These are phyloP conservation scores for Sciurus niger DNA, from an alignment of 2,113 vertebrate genomes.

Conservation along the genomic window DNA sequence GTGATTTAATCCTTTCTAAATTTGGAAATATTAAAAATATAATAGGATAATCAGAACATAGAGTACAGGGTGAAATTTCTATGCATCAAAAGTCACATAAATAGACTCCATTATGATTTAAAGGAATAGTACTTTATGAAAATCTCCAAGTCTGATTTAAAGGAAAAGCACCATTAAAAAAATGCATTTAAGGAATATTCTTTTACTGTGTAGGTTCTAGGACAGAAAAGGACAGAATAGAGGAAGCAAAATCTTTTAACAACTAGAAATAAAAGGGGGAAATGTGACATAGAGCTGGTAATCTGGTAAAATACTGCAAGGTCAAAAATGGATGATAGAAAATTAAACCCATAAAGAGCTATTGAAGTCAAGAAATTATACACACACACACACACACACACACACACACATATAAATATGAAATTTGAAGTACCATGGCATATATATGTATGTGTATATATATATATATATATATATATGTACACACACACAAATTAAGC, in stretches of 20 bases:
- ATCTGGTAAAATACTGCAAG: background rate
- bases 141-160: background rate
- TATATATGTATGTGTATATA: too few relatives aligned
- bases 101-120: background rate
- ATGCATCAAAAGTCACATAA: background rate
- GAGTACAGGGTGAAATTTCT: background rate
- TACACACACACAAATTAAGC: background rate
- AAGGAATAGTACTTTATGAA: background rate
- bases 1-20: background rate
- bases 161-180: background rate
- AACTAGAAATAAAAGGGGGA: background rate
- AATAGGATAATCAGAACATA: background rate
- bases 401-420: too few relatives aligned
- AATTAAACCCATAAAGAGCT: background rate
- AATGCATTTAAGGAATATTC: too few relatives aligned
- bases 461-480: too few relatives aligned
- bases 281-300: background rate
- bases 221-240: background rate
- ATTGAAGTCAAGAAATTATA: background rate
- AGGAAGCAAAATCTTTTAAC: background rate
- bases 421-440: too few relatives aligned
- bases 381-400: too few relatives aligned
- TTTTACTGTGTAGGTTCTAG: background rate
- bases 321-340: background rate
- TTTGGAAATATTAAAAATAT: background rate